Evolutionary conservation across 2,113 vertebrate species (phyloP).

Genomic region (Podocnemis expansa): DNA sequence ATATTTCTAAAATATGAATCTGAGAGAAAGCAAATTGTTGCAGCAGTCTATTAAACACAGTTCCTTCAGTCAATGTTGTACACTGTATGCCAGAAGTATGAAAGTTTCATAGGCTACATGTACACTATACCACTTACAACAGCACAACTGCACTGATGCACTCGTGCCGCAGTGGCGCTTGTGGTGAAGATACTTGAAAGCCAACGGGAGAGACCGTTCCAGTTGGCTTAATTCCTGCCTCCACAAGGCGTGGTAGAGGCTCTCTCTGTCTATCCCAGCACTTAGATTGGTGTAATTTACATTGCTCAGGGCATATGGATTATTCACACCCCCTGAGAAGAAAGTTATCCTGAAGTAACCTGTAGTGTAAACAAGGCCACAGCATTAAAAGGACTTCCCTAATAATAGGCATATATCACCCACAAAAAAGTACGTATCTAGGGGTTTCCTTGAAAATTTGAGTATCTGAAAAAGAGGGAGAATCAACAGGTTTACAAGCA

Average conservation of each 20-base stretch:
- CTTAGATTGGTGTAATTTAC: not conserved
- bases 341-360: not conserved
- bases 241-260: not conserved
- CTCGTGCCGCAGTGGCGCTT: not conserved
- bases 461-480: not conserved
- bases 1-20: slow-evolving; percentile 82
- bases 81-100: not conserved
- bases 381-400: too few relatives aligned
- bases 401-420: not conserved
- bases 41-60: not conserved
- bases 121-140: not conserved
- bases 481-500: not conserved
- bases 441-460: not conserved
- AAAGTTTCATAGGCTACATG: not conserved
- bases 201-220: not conserved
- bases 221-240: not conserved
- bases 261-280: not conserved
- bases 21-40: slow-evolving; percentile 70
- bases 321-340: not conserved
- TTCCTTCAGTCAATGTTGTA: not conserved
- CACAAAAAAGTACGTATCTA: not conserved
- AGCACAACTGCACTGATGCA: not conserved
- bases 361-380: not conserved
- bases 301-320: too few relatives aligned
- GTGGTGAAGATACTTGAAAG: not conserved